Evolutionary conservation across 2,888 invertebrate genomes (phyloP).

Genomic region (Lasioglossum calceatum): DNA sequence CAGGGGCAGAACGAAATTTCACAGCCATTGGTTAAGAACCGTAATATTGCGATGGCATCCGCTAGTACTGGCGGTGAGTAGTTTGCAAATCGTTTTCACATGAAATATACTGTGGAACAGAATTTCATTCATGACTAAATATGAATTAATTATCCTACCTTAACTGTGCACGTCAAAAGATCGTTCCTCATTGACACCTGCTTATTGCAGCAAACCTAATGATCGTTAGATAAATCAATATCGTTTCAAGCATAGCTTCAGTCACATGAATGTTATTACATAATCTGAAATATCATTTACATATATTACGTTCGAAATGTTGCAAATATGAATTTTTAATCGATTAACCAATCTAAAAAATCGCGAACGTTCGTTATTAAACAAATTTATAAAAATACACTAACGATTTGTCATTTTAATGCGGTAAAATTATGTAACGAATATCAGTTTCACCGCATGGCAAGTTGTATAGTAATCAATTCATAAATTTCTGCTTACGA

Average conservation of each 20-base stretch:
- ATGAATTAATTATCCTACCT: neutral
- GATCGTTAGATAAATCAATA: neutral
- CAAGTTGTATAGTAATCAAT: neutral
- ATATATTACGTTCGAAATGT: neutral
- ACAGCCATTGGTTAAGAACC: slow-evolving; percentile 80
- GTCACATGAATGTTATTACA: slow-evolving; percentile 36
- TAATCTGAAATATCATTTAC: slow-evolving; percentile 52
- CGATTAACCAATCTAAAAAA: neutral
- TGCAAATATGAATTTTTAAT: neutral
- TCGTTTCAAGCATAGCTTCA: neutral
- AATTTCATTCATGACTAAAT: neutral
- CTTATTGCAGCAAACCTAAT: neutral
- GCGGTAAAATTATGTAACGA: slow-evolving; percentile 47
- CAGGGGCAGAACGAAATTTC: slow-evolving; percentile 77
- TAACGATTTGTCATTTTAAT: neutral
- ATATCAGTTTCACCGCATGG: slow-evolving; percentile 39
- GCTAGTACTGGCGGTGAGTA: slow-evolving; percentile 81
- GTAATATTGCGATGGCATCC: slow-evolving; percentile 83
- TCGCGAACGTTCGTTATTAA: neutral
- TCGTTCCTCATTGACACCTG: neutral
- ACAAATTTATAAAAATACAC: neutral
- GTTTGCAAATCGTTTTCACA: slow-evolving; percentile 13
- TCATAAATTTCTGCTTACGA: neutral
- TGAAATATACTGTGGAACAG: neutral
- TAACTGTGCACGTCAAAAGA: neutral